Evolutionary conservation across 2,888 invertebrate species (phyloP).

Genomic region (Tanypteryx hageni): DNA sequence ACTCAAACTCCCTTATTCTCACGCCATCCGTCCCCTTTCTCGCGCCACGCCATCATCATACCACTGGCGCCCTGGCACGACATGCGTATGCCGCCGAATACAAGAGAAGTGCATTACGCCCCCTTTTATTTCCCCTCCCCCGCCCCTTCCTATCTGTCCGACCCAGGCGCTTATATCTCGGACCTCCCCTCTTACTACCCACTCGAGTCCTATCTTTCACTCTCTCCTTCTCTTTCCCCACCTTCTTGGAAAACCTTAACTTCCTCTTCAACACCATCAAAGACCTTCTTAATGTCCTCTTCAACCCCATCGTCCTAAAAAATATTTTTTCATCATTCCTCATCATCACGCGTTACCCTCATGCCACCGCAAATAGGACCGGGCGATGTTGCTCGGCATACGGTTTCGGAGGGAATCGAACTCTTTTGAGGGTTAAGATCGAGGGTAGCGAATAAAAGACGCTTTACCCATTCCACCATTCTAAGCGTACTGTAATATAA

Average conservation of each 20-base stretch:
- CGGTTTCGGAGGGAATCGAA: not conserved
- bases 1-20: slow-evolving; percentile 10
- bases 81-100: slow-evolving; percentile 9
- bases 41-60: not conserved
- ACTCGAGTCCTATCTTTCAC: not conserved
- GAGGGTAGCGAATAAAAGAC: not conserved
- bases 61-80: slow-evolving; percentile 1
- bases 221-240: not conserved
- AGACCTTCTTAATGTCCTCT: slow-evolving; percentile 1
- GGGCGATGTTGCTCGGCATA: not conserved
- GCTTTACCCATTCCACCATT: not conserved
- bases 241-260: not conserved
- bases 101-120: slow-evolving; percentile 25
- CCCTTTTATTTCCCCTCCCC: not conserved
- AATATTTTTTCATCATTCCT: not conserved
- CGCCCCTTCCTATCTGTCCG: not conserved
- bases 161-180: slow-evolving; percentile 16
- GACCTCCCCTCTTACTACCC: not conserved
- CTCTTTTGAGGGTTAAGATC: not conserved
- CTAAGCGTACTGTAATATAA: too few relatives aligned
- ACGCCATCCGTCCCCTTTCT: not conserved
- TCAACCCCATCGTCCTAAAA: not conserved
- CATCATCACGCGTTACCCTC: not conserved
- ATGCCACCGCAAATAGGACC: not conserved
- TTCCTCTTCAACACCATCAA: slow-evolving; percentile 29